Base-by-base conservation (phyloP, 2,797 vertebrate species). In the Crocodylus rhombifer region DNA sequence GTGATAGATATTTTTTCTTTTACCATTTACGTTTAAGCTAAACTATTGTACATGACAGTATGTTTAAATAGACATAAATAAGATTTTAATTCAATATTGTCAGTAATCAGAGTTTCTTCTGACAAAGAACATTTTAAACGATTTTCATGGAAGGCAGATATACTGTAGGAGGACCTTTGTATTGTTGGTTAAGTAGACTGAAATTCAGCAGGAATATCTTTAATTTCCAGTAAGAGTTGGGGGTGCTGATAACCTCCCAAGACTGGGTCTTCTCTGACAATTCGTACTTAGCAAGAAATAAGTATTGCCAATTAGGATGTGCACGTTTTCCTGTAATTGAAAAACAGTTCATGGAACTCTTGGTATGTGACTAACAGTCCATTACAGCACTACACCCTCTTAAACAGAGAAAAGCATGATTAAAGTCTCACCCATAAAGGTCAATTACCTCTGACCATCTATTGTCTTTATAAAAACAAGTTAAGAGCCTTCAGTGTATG, bases 311-410 rank as follows among this genome's bases (percentile, higher is more conserved):
- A 51, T 84, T 91, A 96, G 95, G 95, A 95, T 93, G 81, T 96
- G 87, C 91, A 92, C 95, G 10, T 51, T 94, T 95, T 96, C 91
- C 92, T 90, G 84, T 79, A 91, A 95, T 96, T 96, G 96, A 96
- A 82, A 87, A 91, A 51, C 58, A 69, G 89, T 86, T 92, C 91
- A 84, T 95, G 95, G 94, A 95, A 96, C 91, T 95, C 87, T 84
- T 92, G 95, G 91, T 95, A 97, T 96, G 95, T 87, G 90, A 74
- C 89, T 95, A 96, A 95, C 82, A 96, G 95, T 91, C 90, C 91
- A 80, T 96, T 94, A 95, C 83, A 96, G 80, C 95, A 91, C 87
- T 94, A 88, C 95, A 94, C 84, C 95, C 94, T 94, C 90, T 94
- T 87, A 94, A 91, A 96, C 64, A 80, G 42, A 91, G 65, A 2